Conservation (phyloP, 2,888 invertebrate species). For the Euplagia quadripunctaria region DNA sequence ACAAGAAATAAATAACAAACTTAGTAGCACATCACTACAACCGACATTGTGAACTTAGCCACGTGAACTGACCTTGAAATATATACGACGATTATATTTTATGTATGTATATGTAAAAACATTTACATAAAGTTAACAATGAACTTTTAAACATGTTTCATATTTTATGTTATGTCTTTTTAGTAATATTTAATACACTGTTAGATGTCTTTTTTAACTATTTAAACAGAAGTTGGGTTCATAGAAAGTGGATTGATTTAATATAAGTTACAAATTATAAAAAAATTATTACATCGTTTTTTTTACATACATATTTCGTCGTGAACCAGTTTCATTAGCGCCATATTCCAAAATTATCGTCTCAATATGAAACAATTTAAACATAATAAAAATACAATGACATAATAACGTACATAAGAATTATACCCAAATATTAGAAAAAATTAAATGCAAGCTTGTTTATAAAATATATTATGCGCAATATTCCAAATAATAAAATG, state of each 20-base stretch:
- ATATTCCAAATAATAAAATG: neutral
- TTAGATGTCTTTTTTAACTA: neutral
- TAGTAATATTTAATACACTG: neutral
- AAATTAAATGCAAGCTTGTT: neutral
- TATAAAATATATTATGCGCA: neutral
- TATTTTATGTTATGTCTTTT: neutral
- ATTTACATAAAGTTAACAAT: too few relatives aligned
- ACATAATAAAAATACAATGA: neutral
- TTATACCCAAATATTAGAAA: neutral
- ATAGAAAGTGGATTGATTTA: neutral
- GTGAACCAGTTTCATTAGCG: neutral
- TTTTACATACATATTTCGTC: neutral
- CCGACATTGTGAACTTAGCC: neutral
- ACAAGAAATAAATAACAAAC: neutral
- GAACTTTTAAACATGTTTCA: too few relatives aligned
- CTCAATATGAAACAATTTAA: neutral
- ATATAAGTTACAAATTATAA: neutral
- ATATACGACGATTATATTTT: too few relatives aligned
- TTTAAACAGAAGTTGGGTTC: neutral
- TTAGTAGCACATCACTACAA: neutral
- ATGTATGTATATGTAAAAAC: too few relatives aligned
- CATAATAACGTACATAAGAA: neutral
- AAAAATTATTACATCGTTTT: neutral
- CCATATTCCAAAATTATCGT: neutral
- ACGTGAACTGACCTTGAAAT: too few relatives aligned